Base-by-base conservation (phyloP, 1,140 invertebrate genomes). In the Oryctes rhinoceros region DNA sequence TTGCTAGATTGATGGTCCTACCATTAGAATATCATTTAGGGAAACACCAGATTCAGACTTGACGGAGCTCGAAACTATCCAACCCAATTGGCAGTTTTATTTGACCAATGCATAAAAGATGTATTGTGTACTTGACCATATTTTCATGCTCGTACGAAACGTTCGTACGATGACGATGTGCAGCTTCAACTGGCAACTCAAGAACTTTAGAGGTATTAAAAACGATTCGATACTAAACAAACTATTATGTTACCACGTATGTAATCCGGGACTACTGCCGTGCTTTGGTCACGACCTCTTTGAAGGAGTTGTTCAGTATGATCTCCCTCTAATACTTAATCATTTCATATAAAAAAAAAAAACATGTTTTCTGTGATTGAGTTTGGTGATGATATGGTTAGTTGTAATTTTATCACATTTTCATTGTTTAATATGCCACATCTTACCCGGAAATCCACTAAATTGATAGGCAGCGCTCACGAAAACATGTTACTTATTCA, bases 1-100 rank as follows among this genome's bases (percentile, higher is more conserved):
- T 10, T 82, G 24, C 67, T 85, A 85, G 10, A 86, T 77, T 30
- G 75, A 82, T 1, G 49, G 49, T 3, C 49, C 49, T 53, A 53
- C 49, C 49, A 53, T 53, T 11, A 53, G 13, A 15, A 53, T 53
- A 11, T 53, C 49, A n/a, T 53, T 53, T 5, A 53, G n/a, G 3
- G 49, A 53, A 3, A 3, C 3, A 3, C 49, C 49, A 6, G 49
- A 53, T 53, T 5, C 5, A 48, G 49, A 53, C 2, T 3, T 53
- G 3, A 11, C 39, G 3, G 39, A 3, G 3, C 39, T 7, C 7
- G 39, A 39, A 39, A 39, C 7, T 7, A 39, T 7, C 39, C 39
- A 39, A 4, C 39, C 39, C 7, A 39, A 7, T 39, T 4, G 39
- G 39, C 7, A 39, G 3, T 39, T 39, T 39, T 4, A 39, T 39